Percentiles rank a stretch among this genome's conserved stretches.
Conservation (phyloP, 2,888 invertebrate species). For the Heterodera filipjevi region DNA sequence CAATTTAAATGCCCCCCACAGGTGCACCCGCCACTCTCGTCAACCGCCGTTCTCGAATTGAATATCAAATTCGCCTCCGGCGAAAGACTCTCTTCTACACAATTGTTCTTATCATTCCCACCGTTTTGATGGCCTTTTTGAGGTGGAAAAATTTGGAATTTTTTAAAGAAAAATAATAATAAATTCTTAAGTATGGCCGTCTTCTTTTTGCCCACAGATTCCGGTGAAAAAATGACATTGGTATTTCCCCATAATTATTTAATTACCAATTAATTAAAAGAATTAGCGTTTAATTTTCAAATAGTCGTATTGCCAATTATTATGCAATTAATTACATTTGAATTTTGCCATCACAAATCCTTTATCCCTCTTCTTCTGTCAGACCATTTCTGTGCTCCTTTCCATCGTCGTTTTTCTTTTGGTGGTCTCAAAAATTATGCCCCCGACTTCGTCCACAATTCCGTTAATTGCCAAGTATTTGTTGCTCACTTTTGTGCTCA, state of each 20-base stretch:
- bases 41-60: conserved; percentile 68
- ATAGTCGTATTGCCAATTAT: too few relatives aligned
- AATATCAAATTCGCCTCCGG: conserved; percentile 59
- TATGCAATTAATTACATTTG: background rate
- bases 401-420: conserved; percentile 98
- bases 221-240: conserved; percentile 73
- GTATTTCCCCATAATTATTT: too few relatives aligned
- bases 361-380: too few relatives aligned
- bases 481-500: conserved; percentile 98
- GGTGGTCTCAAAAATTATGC: conserved; percentile 96
- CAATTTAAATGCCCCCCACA: background rate
- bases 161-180: background rate
- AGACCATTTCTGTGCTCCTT: conserved; percentile 89
- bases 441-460: conserved; percentile 94
- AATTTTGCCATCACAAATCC: background rate
- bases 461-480: conserved; percentile 90
- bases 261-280: background rate
- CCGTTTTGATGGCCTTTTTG: conserved; percentile 96
- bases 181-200: conserved; percentile 80
- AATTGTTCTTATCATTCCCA: conserved; percentile 94
- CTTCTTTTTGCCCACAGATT: conserved; percentile 97
- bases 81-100: conserved; percentile 98
- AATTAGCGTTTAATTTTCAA: conserved; percentile 37
- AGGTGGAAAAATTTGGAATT: conserved; percentile 66
- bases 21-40: conserved; percentile 72